A percentile compares a stretch with the other conserved stretches of the same genome.
Evolutionary conservation across 2,888 invertebrate species (phyloP).

Genomic region (Panopea generosa): DNA sequence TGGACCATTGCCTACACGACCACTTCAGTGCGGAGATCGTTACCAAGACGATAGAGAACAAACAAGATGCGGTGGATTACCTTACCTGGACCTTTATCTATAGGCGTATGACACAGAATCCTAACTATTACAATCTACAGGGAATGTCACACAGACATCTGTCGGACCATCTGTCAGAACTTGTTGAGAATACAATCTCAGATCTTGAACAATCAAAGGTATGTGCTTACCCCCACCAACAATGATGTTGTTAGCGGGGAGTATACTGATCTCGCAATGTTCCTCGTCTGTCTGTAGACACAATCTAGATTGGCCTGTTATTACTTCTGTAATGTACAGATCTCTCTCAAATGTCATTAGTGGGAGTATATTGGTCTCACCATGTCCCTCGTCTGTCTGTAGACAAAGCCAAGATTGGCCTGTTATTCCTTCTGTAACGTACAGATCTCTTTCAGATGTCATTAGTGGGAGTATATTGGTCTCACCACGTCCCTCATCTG

Average conservation of each 20-base stretch:
- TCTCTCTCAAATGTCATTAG: too few species aligned
- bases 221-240: slow-evolving; percentile 15
- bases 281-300: neutral
- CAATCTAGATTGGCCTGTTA: too few species aligned
- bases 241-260: neutral
- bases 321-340: too few species aligned
- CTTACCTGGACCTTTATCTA: slow-evolving; percentile 99
- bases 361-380: neutral
- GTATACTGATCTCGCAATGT: neutral
- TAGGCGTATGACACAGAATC: slow-evolving; percentile 98
- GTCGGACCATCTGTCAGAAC: slow-evolving; percentile 98
- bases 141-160: slow-evolving; percentile 96
- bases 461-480: neutral
- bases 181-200: slow-evolving; percentile 97
- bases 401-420: neutral
- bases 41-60: slow-evolving; percentile 99
- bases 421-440: too few species aligned
- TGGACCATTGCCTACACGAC: slow-evolving; percentile 99
- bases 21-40: slow-evolving; percentile 99
- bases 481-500: neutral
- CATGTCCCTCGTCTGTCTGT: neutral
- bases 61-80: slow-evolving; percentile 99
- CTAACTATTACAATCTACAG: slow-evolving; percentile 99
- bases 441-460: too few species aligned
- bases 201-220: slow-evolving; percentile 97